Conservation (phyloP, 35 echinoderm and acorn worm genomes). For the Heliocidaris tuberculata region DNA sequence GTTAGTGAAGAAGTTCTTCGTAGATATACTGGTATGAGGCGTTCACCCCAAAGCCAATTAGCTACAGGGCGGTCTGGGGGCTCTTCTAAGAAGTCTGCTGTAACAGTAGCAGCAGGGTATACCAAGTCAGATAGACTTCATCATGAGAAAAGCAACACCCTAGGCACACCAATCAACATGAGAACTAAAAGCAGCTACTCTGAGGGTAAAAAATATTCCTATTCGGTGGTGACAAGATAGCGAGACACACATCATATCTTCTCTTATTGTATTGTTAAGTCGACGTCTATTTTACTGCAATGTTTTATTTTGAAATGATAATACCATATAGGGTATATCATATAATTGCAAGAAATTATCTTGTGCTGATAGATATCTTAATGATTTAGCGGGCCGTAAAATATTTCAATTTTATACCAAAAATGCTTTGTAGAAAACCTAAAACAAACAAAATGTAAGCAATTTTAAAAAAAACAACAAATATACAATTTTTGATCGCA, state of each 20-base stretch:
- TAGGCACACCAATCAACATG: not conserved
- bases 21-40: not conserved
- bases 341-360: too few species aligned
- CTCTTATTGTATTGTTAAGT: not conserved
- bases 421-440: too few species aligned
- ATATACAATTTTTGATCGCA: too few species aligned
- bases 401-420: too few species aligned
- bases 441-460: too few species aligned
- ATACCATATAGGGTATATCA: too few species aligned
- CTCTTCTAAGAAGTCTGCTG: not conserved
- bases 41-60: not conserved
- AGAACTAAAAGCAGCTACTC: not conserved
- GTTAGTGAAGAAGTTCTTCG: not conserved
- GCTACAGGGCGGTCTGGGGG: not conserved
- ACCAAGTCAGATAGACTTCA: not conserved
- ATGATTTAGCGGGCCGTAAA: too few species aligned
- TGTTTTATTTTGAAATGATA: not conserved
- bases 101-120: not conserved
- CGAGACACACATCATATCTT: not conserved
- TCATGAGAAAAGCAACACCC: not conserved
- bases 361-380: too few species aligned
- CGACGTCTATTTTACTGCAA: not conserved
- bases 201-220: constrained; percentile 1
- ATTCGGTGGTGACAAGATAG: constrained; percentile 10
- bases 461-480: too few species aligned